These are phyloP conservation scores for Orestias chungarensis DNA, from an alignment of 2,797 vertebrate genomes.

Conservation along the genomic window DNA sequence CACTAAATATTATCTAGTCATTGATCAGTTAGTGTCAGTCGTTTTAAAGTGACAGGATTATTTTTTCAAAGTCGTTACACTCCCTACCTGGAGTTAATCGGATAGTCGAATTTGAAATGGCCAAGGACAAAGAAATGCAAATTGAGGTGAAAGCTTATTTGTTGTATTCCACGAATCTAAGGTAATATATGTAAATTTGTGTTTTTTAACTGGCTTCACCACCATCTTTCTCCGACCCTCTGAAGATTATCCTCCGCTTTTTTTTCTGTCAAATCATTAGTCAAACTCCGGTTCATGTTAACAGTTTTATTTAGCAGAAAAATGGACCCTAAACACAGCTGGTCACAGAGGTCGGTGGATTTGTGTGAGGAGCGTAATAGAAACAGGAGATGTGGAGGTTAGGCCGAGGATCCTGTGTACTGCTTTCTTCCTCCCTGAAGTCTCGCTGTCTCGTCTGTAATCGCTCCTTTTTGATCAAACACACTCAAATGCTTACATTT, in stretches of 20 bases:
- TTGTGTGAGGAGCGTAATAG: conserved; percentile 21
- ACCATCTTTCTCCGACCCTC: not conserved
- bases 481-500: conserved; percentile 57
- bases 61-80: conserved; percentile 1
- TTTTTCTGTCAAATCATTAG: conserved; percentile 33
- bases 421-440: conserved; percentile 39
- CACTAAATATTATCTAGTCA: conserved; percentile 27
- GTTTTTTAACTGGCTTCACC: conserved; percentile 39
- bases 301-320: conserved; percentile 35
- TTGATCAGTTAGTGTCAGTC: conserved; percentile 11
- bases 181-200: conserved; percentile 21
- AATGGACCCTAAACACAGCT: conserved; percentile 37
- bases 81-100: not conserved
- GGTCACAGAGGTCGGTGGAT: conserved; percentile 16
- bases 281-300: conserved; percentile 10
- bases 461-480: conserved; percentile 60
- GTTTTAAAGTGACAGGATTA: not conserved
- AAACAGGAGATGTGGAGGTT: conserved; percentile 10
- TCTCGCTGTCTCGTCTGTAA: conserved; percentile 28
- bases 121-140: not conserved
- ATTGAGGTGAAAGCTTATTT: not conserved
- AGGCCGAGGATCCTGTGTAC: conserved; percentile 9
- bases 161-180: conserved; percentile 11
- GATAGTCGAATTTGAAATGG: not conserved
- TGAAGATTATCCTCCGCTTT: conserved; percentile 3